Percentiles rank a stretch among this genome's conserved stretches.
phyloP scores from a whole-genome alignment of 2,797 vertebrate species.

The Anguilla pacifica region DNA sequence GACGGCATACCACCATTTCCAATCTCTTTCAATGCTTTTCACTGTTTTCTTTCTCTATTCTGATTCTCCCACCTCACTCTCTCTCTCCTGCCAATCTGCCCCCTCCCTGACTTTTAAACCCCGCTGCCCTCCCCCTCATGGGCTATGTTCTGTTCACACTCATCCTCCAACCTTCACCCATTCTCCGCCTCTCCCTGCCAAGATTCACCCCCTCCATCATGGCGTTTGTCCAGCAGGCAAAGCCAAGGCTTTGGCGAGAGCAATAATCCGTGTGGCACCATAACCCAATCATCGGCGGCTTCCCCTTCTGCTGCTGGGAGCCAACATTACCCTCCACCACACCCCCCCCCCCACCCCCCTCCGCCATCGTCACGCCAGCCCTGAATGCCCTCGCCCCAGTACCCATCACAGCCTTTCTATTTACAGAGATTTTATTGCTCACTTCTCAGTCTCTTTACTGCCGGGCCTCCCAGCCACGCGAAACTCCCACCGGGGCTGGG shows the following conservation, averaged over 20 bases:
- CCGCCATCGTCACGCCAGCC: neutral
- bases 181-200: neutral
- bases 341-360: neutral
- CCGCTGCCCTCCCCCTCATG: neutral
- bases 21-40: neutral
- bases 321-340: neutral
- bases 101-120: neutral
- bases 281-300: conserved; percentile 35
- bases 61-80: neutral
- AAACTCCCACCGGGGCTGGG: conserved; percentile 8
- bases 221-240: neutral
- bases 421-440: conserved; percentile 28
- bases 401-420: conserved; percentile 17
- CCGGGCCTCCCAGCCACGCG: conserved; percentile 24
- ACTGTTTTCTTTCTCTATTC: neutral
- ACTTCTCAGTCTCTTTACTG: conserved; percentile 31
- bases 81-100: conserved; percentile 14
- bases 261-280: conserved; percentile 19
- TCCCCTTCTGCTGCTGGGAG: neutral
- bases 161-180: neutral
- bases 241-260: neutral
- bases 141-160: neutral
- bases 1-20: neutral
- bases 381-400: neutral
- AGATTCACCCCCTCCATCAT: neutral